Conservation (phyloP, 2,888 invertebrate species). For the Torymus tubicola region DNA sequence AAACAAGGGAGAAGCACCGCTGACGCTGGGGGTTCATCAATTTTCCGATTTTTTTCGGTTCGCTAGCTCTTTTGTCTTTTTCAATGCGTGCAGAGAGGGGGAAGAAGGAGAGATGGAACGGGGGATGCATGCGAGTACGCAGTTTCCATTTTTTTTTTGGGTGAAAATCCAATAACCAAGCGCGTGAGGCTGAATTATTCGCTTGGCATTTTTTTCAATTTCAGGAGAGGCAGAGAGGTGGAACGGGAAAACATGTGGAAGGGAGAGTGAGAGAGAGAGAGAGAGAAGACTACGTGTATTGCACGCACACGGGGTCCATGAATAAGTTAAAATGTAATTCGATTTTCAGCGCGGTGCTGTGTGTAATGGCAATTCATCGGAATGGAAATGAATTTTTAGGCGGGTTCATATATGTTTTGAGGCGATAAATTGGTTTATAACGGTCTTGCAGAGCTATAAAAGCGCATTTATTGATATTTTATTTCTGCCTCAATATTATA, state of each 20-base stretch:
- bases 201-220: slow-evolving; percentile 41
- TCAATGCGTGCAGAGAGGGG: no score
- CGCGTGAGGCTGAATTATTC: slow-evolving; percentile 38
- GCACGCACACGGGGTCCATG: slow-evolving; percentile 22
- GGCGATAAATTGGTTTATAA: no score
- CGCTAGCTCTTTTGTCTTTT: no score
- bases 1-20: background rate
- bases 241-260: no score
- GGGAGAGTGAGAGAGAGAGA: background rate
- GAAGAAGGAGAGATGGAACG: no score
- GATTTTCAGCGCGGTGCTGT: slow-evolving; percentile 20
- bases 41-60: slow-evolving; percentile 31
- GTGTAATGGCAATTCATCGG: slow-evolving; percentile 61
- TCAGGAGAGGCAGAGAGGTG: background rate
- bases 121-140: background rate
- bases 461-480: no score
- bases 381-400: background rate
- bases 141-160: slow-evolving; percentile 18
- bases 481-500: no score
- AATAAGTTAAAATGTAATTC: slow-evolving; percentile 39
- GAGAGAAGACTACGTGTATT: slow-evolving; percentile 19
- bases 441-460: no score
- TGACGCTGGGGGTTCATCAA: slow-evolving; percentile 14
- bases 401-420: background rate
- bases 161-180: slow-evolving; percentile 41